A percentile compares a stretch with the other conserved stretches of the same genome.
These are phyloP conservation scores for Erpornis zantholeuca DNA, from an alignment of 2,113 vertebrate genomes.

Conservation along the genomic window DNA sequence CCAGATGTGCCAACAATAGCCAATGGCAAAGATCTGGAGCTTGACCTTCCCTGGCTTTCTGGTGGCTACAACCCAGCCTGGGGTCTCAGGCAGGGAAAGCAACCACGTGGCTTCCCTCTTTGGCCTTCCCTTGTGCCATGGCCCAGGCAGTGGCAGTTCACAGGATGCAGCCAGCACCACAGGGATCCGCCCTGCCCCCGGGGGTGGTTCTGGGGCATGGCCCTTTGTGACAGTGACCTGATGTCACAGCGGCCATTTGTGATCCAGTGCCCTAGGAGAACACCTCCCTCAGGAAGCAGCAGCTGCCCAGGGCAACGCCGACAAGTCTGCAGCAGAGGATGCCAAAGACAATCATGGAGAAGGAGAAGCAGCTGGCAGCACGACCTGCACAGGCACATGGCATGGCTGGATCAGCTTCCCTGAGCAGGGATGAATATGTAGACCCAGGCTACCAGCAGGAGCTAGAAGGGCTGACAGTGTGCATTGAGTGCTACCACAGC, in stretches of 20 bases:
- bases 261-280: neutral
- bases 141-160: neutral
- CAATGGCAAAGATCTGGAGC: neutral
- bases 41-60: neutral
- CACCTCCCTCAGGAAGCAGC: neutral
- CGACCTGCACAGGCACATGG: fast-evolving
- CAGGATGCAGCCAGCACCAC: neutral
- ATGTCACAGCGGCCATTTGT: neutral
- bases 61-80: neutral
- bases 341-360: neutral
- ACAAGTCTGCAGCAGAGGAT: neutral
- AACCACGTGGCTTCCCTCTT: fast-evolving
- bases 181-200: neutral
- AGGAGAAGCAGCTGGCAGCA: neutral
- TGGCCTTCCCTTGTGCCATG: neutral
- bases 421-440: neutral
- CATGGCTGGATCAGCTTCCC: neutral
- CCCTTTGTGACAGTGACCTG: neutral
- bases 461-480: neutral
- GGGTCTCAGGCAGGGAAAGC: neutral
- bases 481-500: neutral
- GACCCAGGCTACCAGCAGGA: neutral
- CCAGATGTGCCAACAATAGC: neutral
- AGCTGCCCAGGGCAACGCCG: neutral
- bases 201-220: too few species aligned